Base-by-base conservation (phyloP, 2,888 invertebrate species). In the Choreutis nemorana region DNA sequence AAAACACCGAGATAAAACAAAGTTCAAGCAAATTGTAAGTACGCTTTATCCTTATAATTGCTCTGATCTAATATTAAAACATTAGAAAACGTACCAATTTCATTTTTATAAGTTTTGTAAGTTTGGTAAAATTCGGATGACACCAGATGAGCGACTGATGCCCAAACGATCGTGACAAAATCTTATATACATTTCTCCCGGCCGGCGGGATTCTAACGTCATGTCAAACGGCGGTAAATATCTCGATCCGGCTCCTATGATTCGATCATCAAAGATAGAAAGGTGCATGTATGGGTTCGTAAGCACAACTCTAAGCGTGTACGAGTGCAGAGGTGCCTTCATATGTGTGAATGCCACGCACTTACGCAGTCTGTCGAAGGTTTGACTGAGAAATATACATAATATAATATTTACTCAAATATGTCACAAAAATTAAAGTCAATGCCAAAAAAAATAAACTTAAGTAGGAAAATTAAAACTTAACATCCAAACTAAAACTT, bases 141-240 rank as follows among this genome's bases (percentile, higher is more conserved):
- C 54, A 48, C 39, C 61, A 57, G 56, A 57, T 56, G 58, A 56
- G 58, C 65, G 57, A 72, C 70, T 77, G 73, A 68, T 73, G 58
- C 45, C 39, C 39, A 41, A 47, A 37, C 45, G 44, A 32, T 48
- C 40, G 49, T 42, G 43, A 45, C 60, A 45, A 54, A 61, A 52
- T 67, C 71, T 75, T 75, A 64, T 75, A 77, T 75, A 75, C 66
- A 66, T 64, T 65, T 65, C 63, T 57, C 54, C 44, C 43, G 40
- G 50, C 53, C n/a, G n/a, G n/a, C n/a, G n/a, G n/a, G n/a, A 44
- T 47, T 54, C 59, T 68, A 68, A 55, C 61, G 59, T 65, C 68
- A 67, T 64, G 57, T 61, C 65, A 62, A 55, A 64, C 44, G 54
- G 51, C 51, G 42, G 49, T 58, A 62, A 63, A 62, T 48, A 62